Conservation (phyloP, 2,113 vertebrate genomes). For the Ardeotis arabs region DNA sequence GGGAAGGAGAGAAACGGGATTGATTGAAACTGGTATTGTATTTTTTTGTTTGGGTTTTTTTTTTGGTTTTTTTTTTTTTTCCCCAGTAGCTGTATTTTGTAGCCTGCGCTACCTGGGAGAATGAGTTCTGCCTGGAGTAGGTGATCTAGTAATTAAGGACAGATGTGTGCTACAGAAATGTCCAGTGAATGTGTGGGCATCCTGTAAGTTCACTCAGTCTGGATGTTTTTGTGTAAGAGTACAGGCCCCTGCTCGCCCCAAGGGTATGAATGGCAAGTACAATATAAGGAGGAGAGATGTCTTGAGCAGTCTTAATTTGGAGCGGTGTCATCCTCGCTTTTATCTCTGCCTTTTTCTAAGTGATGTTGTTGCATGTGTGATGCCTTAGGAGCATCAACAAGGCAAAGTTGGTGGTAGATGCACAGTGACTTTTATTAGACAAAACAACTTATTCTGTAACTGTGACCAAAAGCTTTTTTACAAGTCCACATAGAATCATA, state of each 20-base stretch:
- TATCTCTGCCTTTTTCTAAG: background rate
- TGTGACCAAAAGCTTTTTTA: background rate
- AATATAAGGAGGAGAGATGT: background rate
- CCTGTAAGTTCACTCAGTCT: background rate
- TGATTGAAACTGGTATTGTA: background rate
- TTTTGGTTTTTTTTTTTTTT: background rate
- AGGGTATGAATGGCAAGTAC: background rate
- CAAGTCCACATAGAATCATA: background rate
- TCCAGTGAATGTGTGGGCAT: background rate
- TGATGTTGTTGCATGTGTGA: background rate
- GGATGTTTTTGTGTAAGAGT: background rate
- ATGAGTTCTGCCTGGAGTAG: background rate
- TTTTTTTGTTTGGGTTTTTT: background rate
- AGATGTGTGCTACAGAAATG: background rate
- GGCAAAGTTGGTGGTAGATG: background rate
- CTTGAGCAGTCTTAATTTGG: background rate
- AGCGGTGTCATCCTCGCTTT: background rate
- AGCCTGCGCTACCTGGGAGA: background rate
- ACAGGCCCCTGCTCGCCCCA: fast-evolving
- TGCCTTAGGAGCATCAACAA: background rate
- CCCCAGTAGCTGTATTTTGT: background rate
- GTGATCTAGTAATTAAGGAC: background rate
- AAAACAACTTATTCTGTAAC: background rate
- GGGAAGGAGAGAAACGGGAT: background rate
- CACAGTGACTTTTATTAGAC: background rate